These are phyloP conservation scores for Cossypha heuglini DNA, from an alignment of 2,797 vertebrate species.

Conservation along the genomic window DNA sequence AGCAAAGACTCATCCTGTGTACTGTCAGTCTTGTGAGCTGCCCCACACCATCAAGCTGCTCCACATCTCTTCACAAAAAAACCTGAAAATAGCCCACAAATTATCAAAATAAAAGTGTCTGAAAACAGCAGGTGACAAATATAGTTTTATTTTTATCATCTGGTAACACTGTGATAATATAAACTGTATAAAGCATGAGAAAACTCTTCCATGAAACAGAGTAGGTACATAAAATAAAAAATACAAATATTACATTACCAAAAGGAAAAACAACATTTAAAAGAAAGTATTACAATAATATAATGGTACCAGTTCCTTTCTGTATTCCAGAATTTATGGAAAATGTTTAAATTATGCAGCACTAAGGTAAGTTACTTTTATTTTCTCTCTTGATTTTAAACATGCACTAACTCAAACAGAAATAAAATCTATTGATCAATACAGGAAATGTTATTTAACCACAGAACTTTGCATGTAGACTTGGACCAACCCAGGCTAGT, in stretches of 20 bases:
- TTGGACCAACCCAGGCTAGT: not conserved
- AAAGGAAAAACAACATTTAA: not conserved
- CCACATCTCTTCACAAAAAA: not conserved
- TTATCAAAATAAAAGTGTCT: not conserved
- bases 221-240: conserved; percentile 14
- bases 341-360: conserved; percentile 24
- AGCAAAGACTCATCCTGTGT: fast-evolving
- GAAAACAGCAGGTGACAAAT: not conserved
- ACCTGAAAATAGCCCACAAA: not conserved
- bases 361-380: conserved; percentile 11
- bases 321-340: not conserved
- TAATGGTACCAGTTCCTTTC: not conserved
- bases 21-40: not conserved
- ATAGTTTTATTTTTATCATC: not conserved
- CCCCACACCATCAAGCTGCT: fast-evolving
- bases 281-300: conserved; percentile 23
- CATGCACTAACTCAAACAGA: conserved; percentile 27
- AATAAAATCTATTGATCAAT: conserved; percentile 38
- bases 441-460: conserved; percentile 42
- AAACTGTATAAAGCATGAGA: conserved; percentile 9
- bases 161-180: not conserved
- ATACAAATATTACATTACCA: not conserved
- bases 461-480: not conserved
- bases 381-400: conserved; percentile 18
- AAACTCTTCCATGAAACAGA: not conserved